Evolutionary conservation across 2,113 vertebrate species (phyloP).

Genomic region (Pithys albifrons): DNA sequence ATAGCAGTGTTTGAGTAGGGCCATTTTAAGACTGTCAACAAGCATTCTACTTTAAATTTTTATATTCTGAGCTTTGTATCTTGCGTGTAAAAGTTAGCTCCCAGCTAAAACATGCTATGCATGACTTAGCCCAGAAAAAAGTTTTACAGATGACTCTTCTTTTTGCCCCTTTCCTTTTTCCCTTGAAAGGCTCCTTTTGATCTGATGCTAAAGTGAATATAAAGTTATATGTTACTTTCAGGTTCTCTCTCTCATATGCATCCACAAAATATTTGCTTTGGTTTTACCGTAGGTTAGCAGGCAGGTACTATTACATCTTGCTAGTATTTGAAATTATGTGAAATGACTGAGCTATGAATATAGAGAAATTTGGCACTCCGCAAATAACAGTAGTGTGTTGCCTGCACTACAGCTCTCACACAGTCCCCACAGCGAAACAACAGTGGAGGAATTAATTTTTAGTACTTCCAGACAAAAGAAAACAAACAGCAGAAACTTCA

Average conservation of each 20-base stretch:
- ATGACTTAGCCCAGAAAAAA: neutral
- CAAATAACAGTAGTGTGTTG: neutral
- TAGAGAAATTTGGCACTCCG: neutral
- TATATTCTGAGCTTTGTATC: neutral
- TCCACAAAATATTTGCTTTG: neutral
- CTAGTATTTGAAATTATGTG: neutral
- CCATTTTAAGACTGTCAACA: neutral
- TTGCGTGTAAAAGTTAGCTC: constrained; percentile 12
- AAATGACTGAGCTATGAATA: neutral
- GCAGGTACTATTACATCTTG: neutral
- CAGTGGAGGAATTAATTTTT: neutral
- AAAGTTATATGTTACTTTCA: neutral
- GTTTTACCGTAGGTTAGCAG: neutral
- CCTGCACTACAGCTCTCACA: neutral
- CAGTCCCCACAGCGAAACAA: neutral
- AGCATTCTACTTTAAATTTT: neutral
- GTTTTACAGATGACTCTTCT: neutral
- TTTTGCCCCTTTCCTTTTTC: neutral
- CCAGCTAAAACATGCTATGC: neutral
- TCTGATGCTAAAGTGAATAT: neutral
- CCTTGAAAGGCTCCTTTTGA: neutral
- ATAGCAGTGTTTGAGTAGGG: neutral
- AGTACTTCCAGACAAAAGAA: neutral
- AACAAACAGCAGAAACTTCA: neutral
- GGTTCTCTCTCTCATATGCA: neutral